Conservation (phyloP, 1,140 invertebrate genomes). For the Cardiocondyla obscurior region DNA sequence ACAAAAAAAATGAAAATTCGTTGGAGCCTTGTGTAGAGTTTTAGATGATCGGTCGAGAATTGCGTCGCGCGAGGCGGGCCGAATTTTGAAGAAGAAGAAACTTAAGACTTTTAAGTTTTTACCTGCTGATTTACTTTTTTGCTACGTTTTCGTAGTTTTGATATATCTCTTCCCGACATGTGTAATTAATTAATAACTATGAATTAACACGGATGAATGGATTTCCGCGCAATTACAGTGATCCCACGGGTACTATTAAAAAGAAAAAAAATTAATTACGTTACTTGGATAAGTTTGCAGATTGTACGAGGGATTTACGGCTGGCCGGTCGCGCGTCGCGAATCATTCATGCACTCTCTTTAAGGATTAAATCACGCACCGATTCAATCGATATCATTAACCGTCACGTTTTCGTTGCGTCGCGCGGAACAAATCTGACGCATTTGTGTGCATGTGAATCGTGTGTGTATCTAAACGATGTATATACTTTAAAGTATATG, state of each 20-base stretch:
- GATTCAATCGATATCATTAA: slow-evolving; percentile 79
- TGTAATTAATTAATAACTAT: not conserved
- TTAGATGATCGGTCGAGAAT: slow-evolving; percentile 72
- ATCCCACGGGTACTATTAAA: not conserved
- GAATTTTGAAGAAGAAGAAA: slow-evolving; percentile 2
- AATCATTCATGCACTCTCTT: slow-evolving; percentile 79
- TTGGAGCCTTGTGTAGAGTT: slow-evolving; percentile 76
- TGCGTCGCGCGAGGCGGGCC: slow-evolving; percentile 57
- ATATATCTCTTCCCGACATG: not conserved
- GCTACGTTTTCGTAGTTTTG: not conserved
- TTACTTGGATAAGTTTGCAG: not conserved
- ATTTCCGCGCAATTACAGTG: not conserved
- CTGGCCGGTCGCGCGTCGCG: slow-evolving; percentile 62
- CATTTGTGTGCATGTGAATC: slow-evolving; percentile 79
- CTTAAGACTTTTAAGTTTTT: not conserved
- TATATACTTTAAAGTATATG: slow-evolving; percentile 63
- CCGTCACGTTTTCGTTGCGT: slow-evolving; percentile 74
- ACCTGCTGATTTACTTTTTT: not conserved
- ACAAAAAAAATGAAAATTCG: slow-evolving; percentile 64
- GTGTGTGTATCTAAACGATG: slow-evolving; percentile 66
- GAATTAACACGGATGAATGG: not conserved
- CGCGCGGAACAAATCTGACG: slow-evolving; percentile 69
- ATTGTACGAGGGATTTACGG: not conserved
- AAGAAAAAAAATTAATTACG: not conserved
- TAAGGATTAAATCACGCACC: slow-evolving; percentile 82